Conservation (phyloP, 2,888 invertebrate species). For the Apoda limacodes region DNA sequence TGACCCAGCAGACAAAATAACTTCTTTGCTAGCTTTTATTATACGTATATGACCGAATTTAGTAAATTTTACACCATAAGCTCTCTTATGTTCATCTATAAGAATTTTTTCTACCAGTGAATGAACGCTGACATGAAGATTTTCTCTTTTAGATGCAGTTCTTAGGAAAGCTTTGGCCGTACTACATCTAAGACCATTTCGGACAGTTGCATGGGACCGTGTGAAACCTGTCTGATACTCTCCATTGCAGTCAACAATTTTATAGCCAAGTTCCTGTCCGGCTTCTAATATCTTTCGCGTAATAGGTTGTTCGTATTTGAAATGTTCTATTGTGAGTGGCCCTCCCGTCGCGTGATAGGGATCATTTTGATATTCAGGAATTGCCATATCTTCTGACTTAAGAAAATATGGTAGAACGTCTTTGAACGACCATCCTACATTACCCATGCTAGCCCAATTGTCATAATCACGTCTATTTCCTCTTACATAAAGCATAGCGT, state of each 20-base stretch:
- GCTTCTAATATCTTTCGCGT: slow-evolving; percentile 77
- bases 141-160: slow-evolving; percentile 73
- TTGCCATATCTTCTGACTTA: slow-evolving; percentile 83
- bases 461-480: slow-evolving; percentile 90
- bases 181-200: slow-evolving; percentile 85
- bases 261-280: slow-evolving; percentile 77
- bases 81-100: slow-evolving; percentile 72
- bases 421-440: slow-evolving; percentile 82
- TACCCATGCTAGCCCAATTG: slow-evolving; percentile 81
- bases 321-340: slow-evolving; percentile 79
- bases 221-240: slow-evolving; percentile 83
- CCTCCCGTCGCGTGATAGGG: slow-evolving; percentile 79
- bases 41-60: slow-evolving; percentile 63
- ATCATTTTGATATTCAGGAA: slow-evolving; percentile 68
- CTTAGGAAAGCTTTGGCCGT: slow-evolving; percentile 86
- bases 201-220: slow-evolving; percentile 80
- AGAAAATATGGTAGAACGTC: slow-evolving; percentile 82
- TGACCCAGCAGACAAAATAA: slow-evolving; percentile 88
- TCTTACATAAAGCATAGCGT: slow-evolving; percentile 90
- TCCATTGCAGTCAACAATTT: slow-evolving; percentile 80
- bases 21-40: slow-evolving; percentile 77
- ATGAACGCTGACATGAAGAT: slow-evolving; percentile 78
- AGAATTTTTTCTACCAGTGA: slow-evolving; percentile 77
- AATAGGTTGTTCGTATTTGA: slow-evolving; percentile 77
- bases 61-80: slow-evolving; percentile 76